phyloP scores from a whole-genome alignment of 2,113 vertebrate species.

The Pelecanoides urinatrix region DNA sequence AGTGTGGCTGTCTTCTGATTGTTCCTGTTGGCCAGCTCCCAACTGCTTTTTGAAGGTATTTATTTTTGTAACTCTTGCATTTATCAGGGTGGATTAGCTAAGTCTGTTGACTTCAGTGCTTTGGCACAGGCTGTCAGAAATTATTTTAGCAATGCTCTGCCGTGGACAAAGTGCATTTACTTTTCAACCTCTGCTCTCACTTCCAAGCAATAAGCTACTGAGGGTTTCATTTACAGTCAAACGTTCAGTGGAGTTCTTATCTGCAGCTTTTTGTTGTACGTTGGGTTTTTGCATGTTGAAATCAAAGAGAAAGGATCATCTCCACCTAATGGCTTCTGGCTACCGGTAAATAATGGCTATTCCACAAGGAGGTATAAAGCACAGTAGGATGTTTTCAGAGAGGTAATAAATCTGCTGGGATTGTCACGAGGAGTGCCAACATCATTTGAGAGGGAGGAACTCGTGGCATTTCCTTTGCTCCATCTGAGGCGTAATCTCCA shows the following conservation, averaged over 20 bases:
- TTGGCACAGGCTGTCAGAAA: constrained; percentile 67
- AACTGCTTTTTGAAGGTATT: constrained; percentile 58
- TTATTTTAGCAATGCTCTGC: constrained; percentile 66
- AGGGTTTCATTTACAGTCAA: constrained; percentile 71
- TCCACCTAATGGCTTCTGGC: constrained; percentile 42
- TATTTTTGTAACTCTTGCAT: constrained; percentile 72
- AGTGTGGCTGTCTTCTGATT: constrained; percentile 5
- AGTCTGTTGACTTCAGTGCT: constrained; percentile 70
- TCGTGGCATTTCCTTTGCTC: constrained; percentile 21
- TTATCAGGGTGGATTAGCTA: constrained; percentile 58
- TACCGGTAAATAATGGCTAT: constrained; percentile 50
- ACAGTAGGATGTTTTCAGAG: constrained; percentile 41
- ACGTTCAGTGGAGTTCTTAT: constrained; percentile 29
- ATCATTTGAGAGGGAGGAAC: neutral
- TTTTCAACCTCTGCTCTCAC: constrained; percentile 58
- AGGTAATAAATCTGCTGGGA: constrained; percentile 33
- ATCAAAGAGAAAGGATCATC: constrained; percentile 3
- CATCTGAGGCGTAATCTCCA: neutral
- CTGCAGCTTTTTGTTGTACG: constrained; percentile 25
- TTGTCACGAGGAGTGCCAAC: neutral
- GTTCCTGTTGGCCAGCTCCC: constrained; percentile 8
- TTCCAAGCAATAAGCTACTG: constrained; percentile 71
- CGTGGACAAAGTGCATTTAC: constrained; percentile 71
- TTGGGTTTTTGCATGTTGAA: constrained; percentile 23
- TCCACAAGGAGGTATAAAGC: constrained; percentile 18